Conservation (phyloP, 2,113 vertebrate genomes). For the Atherinomorus stipes region DNA sequence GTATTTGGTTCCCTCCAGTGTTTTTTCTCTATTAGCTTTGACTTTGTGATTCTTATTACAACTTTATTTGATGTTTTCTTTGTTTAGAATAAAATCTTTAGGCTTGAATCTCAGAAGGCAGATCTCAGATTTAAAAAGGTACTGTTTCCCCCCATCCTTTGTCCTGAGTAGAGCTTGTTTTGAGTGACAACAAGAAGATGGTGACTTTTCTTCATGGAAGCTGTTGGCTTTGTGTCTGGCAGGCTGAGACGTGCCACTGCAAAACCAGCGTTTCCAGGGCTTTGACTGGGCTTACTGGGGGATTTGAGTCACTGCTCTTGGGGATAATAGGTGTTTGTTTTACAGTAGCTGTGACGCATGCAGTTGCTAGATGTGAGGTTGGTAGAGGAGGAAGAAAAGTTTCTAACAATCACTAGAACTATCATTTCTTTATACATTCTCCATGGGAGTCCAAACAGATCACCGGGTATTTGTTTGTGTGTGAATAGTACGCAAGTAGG, state of each 20-base stretch:
- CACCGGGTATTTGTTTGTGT: conserved; percentile 1
- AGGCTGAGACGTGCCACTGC: conserved; percentile 57
- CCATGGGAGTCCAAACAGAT: conserved; percentile 21
- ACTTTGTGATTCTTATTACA: background rate
- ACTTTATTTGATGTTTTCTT: background rate
- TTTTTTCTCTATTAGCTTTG: background rate
- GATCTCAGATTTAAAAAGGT: background rate
- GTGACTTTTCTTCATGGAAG: conserved; percentile 29
- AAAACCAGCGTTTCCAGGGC: conserved; percentile 62
- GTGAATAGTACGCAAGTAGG: conserved; percentile 39
- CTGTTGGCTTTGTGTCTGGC: conserved; percentile 41
- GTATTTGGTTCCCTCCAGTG: conserved; percentile 4
- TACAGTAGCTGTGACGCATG: conserved; percentile 63
- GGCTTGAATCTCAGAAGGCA: background rate
- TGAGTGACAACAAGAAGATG: conserved; percentile 28
- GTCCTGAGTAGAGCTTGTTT: background rate
- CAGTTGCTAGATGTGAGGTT: conserved; percentile 51
- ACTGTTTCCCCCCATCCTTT: background rate
- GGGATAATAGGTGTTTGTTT: conserved; percentile 70
- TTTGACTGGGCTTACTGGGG: conserved; percentile 56
- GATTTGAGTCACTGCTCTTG: conserved; percentile 59
- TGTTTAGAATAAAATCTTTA: background rate
- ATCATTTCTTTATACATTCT: conserved; percentile 5
- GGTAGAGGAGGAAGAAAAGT: conserved; percentile 11
- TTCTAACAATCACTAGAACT: background rate